Base-by-base conservation (phyloP, 53 echinoderm and acorn worm genomes). In the Astropecten irregularis region DNA sequence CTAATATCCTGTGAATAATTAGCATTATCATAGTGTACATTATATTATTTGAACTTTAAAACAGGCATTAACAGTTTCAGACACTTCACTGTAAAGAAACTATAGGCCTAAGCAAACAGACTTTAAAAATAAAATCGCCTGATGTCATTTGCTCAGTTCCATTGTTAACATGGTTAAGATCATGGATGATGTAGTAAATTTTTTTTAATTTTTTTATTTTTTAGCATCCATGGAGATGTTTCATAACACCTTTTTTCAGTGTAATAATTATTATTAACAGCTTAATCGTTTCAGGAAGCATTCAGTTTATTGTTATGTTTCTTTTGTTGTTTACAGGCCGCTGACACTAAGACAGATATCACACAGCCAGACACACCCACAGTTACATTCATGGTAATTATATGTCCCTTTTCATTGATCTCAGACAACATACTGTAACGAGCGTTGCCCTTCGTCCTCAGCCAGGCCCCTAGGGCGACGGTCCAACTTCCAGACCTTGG, bases 331-430 rank as follows among this genome's bases (percentile, higher is more conserved):
- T 64, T 64, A 64, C 36, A 64, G 64, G 64, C 37, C 40, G 66
- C 66, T 39, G 66, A 66, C 21, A 66, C 37, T 39, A 39, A 66
- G 40, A 3, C 66, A 66, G 37, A 36, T 16, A 66, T 66, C 22
- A 66, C 40, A 66, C 66, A 66, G 21, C 66, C 66, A 66, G 40
- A 39, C 66, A 66, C 66, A 19, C 66, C 66, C 20, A 66, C 66
- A 66, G 66, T 66, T 19, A 66, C 66, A 66, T 66, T 66, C 37
- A 66, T 39, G 66, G 66, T 66, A 66, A 66, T 40, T 0, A 9
- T 39, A 16, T 66, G 37, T 66, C 66, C 40, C 56, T 56, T 56
- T 56, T 56, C 25, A 56, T 56, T 56, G 56, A 56, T 6, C 56
- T 56, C 56, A 56, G 56, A 56, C 14, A 56, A 56, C 56, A 56